Evolutionary conservation across 2,113 vertebrate genomes (phyloP).

Genomic region (Oostethus manadensis): DNA sequence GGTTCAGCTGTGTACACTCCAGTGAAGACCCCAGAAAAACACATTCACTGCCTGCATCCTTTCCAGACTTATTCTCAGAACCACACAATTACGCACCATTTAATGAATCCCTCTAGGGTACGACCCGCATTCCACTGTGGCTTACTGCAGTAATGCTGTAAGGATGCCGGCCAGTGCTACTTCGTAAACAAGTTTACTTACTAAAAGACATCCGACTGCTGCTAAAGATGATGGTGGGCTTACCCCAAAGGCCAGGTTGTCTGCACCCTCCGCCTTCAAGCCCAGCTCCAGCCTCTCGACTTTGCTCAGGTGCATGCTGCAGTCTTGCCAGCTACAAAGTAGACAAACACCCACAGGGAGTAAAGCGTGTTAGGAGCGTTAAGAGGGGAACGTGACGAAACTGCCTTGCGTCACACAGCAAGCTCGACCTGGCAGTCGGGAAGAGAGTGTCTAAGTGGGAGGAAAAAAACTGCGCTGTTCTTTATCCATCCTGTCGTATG

Average conservation of each 20-base stretch:
- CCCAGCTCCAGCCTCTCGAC: slow-evolving; percentile 54
- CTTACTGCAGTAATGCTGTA: slow-evolving; percentile 25
- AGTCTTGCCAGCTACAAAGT: background rate
- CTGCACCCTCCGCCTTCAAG: slow-evolving; percentile 30
- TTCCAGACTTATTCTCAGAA: no score
- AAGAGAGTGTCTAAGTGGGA: background rate
- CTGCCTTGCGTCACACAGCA: background rate
- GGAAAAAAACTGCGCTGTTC: no score
- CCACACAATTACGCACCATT: background rate
- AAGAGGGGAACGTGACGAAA: no score
- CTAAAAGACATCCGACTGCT: background rate
- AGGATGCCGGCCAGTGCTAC: background rate
- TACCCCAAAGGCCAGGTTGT: slow-evolving; percentile 53
- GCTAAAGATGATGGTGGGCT: slow-evolving; percentile 22
- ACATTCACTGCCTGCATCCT: no score
- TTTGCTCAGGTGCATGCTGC: slow-evolving; percentile 52
- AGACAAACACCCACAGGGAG: no score
- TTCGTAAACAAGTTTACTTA: background rate
- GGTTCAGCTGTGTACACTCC: no score
- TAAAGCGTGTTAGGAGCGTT: no score
- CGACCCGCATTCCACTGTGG: slow-evolving; percentile 45
- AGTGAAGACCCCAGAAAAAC: no score
- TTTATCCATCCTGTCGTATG: background rate
- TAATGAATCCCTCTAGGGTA: slow-evolving; percentile 10
- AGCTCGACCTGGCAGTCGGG: background rate